Conservation (phyloP, 2,113 vertebrate species). For the Brachypodius melanocephalos region DNA sequence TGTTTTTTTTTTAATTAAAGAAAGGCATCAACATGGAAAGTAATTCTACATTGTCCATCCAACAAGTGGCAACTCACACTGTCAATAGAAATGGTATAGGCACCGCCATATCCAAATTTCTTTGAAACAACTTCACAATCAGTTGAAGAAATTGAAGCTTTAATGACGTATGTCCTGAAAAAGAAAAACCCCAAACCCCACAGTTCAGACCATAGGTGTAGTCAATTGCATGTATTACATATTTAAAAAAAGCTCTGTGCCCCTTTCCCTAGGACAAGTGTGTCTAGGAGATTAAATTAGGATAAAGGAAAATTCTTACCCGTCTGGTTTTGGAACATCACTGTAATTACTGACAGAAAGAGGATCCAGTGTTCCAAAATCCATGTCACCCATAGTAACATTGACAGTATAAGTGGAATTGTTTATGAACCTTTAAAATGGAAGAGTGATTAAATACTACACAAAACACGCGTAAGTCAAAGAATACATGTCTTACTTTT, state of each 20-base stretch:
- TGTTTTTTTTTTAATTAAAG: not conserved
- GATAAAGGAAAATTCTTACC: constrained; percentile 70
- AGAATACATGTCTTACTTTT: not conserved
- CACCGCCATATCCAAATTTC: constrained; percentile 80
- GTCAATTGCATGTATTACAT: not conserved
- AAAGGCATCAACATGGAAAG: not conserved
- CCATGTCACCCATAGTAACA: constrained; percentile 2
- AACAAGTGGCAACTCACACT: constrained; percentile 47
- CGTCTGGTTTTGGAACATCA: constrained; percentile 43
- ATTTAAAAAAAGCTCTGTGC: not conserved
- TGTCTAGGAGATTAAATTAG: not conserved
- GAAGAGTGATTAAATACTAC: not conserved
- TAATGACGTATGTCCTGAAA: not conserved
- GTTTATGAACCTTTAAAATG: constrained; percentile 85
- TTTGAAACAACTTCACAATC: not conserved
- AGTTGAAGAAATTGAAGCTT: fast-evolving
- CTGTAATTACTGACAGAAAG: constrained; percentile 68
- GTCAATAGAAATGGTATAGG: constrained; percentile 79
- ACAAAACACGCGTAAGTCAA: not conserved
- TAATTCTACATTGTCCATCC: not conserved
- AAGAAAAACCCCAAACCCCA: not conserved
- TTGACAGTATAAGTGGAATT: constrained; percentile 25
- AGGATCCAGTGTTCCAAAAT: not conserved
- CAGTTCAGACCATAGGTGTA: not conserved
- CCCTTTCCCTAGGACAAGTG: not conserved